These are phyloP conservation scores for Anser brachyrhynchus DNA, from an alignment of 2,113 vertebrate species.

Conservation along the genomic window DNA sequence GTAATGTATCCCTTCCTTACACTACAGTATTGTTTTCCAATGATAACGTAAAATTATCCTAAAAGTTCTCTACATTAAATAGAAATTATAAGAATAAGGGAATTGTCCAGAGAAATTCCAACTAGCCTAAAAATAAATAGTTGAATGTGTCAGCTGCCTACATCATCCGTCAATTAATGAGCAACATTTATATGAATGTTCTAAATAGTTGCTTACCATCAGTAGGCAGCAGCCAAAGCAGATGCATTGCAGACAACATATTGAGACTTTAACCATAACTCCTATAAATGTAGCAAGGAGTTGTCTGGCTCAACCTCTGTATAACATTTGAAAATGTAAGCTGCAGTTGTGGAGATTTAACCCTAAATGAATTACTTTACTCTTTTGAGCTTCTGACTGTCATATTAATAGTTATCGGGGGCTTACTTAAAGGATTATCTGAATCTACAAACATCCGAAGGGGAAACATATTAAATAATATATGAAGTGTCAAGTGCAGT, in stretches of 20 bases:
- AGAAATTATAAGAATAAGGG: not conserved
- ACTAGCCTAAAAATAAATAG: not conserved
- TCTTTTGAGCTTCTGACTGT: not conserved
- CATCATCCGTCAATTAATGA: conserved; percentile 23
- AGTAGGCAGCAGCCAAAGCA: conserved; percentile 54
- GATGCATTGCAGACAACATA: conserved; percentile 44
- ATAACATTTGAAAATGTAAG: conserved; percentile 53
- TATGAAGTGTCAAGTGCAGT: not conserved
- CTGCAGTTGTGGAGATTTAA: not conserved
- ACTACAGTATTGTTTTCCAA: not conserved
- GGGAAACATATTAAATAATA: not conserved
- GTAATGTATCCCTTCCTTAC: not conserved
- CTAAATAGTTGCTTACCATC: conserved; percentile 51
- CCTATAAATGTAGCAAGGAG: conserved; percentile 54
- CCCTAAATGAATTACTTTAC: not conserved
- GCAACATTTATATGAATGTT: conserved; percentile 13
- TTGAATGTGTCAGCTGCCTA: not conserved
- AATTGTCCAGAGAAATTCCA: not conserved
- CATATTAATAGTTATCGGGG: not conserved
- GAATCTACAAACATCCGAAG: not conserved
- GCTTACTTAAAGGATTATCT: not conserved
- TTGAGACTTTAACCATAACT: conserved; percentile 50
- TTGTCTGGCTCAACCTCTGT: conserved; percentile 49
- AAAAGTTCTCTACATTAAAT: not conserved
- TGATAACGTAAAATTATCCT: not conserved